Evolutionary conservation across 2,888 invertebrate species (phyloP).

Genomic region (Cantharis rustica): DNA sequence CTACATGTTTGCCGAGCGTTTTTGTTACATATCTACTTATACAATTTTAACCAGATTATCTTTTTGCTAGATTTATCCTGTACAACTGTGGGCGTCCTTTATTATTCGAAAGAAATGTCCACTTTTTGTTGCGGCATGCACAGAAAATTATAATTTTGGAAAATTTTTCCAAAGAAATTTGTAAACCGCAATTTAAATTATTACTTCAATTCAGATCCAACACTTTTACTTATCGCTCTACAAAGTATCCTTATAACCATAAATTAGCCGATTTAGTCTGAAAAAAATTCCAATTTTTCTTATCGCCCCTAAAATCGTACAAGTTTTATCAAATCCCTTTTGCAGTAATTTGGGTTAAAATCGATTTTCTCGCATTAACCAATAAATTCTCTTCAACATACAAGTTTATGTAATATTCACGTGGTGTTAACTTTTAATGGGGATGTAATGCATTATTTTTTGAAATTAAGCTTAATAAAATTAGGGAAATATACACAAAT

Average conservation of each 20-base stretch:
- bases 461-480: neutral
- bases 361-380: neutral
- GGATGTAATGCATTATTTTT: neutral
- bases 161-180: neutral
- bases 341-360: neutral
- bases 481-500: neutral
- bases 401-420: neutral
- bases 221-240: neutral
- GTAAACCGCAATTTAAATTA: neutral
- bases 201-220: neutral
- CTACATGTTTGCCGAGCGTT: slow-evolving; percentile 44
- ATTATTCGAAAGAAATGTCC: neutral
- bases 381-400: neutral
- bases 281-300: neutral
- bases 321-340: neutral
- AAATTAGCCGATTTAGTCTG: neutral
- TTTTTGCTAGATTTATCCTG: slow-evolving; percentile 23
- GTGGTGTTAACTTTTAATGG: neutral
- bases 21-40: slow-evolving; percentile 39
- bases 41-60: slow-evolving; percentile 44
- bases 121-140: neutral
- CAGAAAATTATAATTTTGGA: neutral
- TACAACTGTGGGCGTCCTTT: neutral
- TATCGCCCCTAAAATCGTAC: neutral
- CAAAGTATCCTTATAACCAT: neutral